phyloP scores from a whole-genome alignment of 2,888 invertebrate species.

The Volucella inflata region DNA sequence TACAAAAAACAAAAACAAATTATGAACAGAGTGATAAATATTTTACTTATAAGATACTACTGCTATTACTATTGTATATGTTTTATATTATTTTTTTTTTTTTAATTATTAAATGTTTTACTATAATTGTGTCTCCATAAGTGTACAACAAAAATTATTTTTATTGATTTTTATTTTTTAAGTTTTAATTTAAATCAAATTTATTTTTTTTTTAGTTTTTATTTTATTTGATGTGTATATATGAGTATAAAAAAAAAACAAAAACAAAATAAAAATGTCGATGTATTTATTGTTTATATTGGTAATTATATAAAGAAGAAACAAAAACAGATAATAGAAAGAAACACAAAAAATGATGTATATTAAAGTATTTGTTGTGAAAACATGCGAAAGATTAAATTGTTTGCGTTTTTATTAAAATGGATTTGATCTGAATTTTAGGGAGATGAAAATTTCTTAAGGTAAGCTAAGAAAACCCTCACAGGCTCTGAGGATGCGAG shows the following conservation, averaged over 20 bases:
- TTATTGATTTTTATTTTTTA: conserved; percentile 43
- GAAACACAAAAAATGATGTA: conserved; percentile 39
- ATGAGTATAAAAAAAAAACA: conserved; percentile 30
- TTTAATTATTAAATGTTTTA: conserved; percentile 31
- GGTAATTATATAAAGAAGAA: conserved; percentile 50
- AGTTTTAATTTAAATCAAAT: conserved; percentile 60
- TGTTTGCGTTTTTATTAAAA: conserved; percentile 35
- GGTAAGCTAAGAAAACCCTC: no score
- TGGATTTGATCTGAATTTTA: background rate
- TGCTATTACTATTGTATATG: conserved; percentile 69
- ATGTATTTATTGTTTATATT: conserved; percentile 74
- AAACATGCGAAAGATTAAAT: conserved; percentile 66
- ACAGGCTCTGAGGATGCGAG: no score
- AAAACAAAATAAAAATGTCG: conserved; percentile 57
- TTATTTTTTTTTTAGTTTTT: conserved; percentile 45
- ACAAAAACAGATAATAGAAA: conserved; percentile 12
- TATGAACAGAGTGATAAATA: conserved; percentile 72
- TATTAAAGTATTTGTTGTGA: conserved; percentile 75
- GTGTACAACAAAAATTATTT: conserved; percentile 61
- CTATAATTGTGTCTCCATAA: conserved; percentile 49
- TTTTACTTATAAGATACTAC: conserved; percentile 72
- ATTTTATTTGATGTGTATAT: conserved; percentile 69
- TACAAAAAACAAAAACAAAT: conserved; percentile 30
- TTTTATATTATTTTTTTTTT: conserved; percentile 42
- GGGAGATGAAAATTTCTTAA: no score